Conservation (phyloP, 2,113 vertebrate genomes). For the Eulemur macaco region DNA sequence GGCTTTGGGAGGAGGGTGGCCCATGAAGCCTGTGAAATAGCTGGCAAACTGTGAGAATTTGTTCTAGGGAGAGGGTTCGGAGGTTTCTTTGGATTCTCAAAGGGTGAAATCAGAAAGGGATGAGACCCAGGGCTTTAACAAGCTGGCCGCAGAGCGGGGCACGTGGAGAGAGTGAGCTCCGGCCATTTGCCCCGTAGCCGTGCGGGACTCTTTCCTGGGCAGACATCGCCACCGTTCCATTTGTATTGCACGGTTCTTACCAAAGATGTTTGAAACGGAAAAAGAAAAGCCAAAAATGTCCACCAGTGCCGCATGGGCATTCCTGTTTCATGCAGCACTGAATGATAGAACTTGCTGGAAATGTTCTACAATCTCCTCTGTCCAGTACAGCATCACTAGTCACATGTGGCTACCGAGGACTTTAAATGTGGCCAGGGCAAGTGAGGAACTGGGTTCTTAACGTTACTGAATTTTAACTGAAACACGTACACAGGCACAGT, state of each 20-base stretch:
- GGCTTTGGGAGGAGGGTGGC: not conserved
- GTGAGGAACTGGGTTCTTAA: not conserved
- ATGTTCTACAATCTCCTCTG: rapidly evolving
- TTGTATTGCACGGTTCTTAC: not conserved
- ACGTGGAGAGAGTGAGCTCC: rapidly evolving
- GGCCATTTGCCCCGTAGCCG: too few relatives aligned
- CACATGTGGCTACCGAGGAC: not conserved
- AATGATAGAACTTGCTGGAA: not conserved
- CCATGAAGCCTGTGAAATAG: rapidly evolving
- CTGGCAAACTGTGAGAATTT: not conserved
- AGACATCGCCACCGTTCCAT: rapidly evolving
- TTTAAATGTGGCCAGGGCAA: not conserved
- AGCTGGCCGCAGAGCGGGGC: rapidly evolving
- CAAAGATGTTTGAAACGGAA: not conserved
- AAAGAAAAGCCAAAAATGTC: not conserved
- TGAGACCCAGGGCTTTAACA: rapidly evolving
- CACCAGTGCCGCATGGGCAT: rapidly evolving
- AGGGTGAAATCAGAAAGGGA: not conserved
- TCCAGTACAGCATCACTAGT: rapidly evolving
- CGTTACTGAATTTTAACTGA: not conserved
- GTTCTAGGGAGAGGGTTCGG: not conserved
- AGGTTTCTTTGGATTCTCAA: too few relatives aligned
- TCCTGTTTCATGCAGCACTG: rapidly evolving
- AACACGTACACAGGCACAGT: rapidly evolving
- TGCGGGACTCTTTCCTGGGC: rapidly evolving